Evolutionary conservation across 2,113 vertebrate genomes (phyloP).

Genomic region (Cephalopterus ornatus): DNA sequence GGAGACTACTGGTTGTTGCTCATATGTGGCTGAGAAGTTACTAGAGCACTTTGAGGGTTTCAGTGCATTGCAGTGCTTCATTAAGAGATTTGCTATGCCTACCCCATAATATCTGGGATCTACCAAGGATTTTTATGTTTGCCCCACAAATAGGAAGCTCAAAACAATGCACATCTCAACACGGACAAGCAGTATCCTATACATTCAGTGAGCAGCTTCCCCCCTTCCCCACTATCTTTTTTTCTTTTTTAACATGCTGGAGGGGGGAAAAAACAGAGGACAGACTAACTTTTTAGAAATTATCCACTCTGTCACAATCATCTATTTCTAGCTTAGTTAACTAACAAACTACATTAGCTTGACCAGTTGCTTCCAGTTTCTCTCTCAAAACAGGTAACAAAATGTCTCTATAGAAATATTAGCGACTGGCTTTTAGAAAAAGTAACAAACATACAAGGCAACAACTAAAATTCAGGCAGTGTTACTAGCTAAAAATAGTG

Average conservation of each 20-base stretch:
- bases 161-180: not conserved
- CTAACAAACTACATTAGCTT: not conserved
- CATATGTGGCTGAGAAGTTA: not conserved
- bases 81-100: not conserved
- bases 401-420: not conserved
- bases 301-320: not conserved
- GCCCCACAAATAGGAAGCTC: not conserved
- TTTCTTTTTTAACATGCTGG: not conserved
- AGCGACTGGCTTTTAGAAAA: not conserved
- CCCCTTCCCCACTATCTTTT: fast-evolving
- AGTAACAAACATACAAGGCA: not conserved
- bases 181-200: not conserved
- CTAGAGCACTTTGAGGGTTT: not conserved
- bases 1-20: not conserved
- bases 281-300: not conserved
- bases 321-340: not conserved
- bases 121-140: not conserved
- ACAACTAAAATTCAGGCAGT: not conserved
- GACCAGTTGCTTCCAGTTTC: not conserved
- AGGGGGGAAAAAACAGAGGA: not conserved
- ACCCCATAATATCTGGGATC: no score
- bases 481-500: not conserved
- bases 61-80: not conserved
- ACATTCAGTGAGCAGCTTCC: not conserved
- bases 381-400: not conserved